phyloP scores from a whole-genome alignment of 2,797 vertebrate species.

The Graptemys geographica region DNA sequence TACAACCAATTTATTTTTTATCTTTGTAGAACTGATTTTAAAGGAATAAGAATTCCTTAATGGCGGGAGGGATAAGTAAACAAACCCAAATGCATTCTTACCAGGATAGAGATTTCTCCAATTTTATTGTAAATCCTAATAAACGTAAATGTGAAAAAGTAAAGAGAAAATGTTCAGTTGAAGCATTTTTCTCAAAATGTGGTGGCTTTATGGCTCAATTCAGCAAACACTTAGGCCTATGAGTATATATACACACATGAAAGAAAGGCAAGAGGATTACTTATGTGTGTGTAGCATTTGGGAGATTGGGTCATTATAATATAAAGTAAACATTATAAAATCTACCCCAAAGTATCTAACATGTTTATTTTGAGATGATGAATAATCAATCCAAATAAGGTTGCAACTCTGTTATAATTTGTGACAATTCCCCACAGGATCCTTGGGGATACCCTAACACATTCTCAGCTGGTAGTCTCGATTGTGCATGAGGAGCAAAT shows the following conservation, averaged over 20 bases:
- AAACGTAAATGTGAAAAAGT: background rate
- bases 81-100: background rate
- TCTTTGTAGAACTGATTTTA: slow-evolving; percentile 17
- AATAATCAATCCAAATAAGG: slow-evolving; percentile 33
- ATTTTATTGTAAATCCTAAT: background rate
- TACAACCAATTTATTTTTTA: background rate
- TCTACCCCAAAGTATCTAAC: background rate
- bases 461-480: background rate
- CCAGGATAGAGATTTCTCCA: background rate
- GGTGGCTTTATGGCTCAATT: background rate
- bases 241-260: background rate
- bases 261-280: background rate
- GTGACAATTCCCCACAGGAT: slow-evolving; percentile 34
- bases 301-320: background rate
- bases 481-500: background rate
- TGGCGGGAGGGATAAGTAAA: background rate
- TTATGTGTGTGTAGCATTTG: background rate
- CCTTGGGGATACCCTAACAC: background rate
- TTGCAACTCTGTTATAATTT: slow-evolving; percentile 27
- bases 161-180: background rate
- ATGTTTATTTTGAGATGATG: slow-evolving; percentile 7
- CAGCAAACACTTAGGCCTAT: background rate
- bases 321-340: slow-evolving; percentile 22
- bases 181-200: background rate
- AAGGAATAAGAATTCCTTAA: slow-evolving; percentile 1